phyloP scores from a whole-genome alignment of 92 coral and sea anemone species.

The Muricea muricata region DNA sequence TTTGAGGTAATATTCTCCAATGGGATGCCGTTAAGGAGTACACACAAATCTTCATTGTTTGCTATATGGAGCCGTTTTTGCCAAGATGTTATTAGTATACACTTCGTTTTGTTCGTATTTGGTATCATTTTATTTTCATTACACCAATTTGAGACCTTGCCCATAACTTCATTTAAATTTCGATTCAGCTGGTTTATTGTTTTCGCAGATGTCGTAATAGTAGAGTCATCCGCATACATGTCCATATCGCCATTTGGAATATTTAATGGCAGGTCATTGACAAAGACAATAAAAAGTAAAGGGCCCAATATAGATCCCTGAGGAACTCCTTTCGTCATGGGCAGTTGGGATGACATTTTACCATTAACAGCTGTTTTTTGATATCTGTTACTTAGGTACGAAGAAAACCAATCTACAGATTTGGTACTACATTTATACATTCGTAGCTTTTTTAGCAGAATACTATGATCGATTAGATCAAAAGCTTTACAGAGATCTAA shows the following conservation, averaged over 20 bases:
- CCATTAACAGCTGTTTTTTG: constrained; percentile 28
- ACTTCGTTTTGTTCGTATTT: constrained; percentile 33
- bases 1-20: constrained; percentile 28
- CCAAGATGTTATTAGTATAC: constrained; percentile 43
- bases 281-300: constrained; percentile 30
- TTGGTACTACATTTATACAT: constrained; percentile 15
- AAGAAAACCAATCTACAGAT: constrained; percentile 7
- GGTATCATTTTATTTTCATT: constrained; percentile 28
- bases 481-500: constrained; percentile 41
- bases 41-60: constrained; percentile 28
- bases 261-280: constrained; percentile 33
- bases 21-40: constrained; percentile 14
- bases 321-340: constrained; percentile 35
- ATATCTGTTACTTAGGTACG: constrained; percentile 34
- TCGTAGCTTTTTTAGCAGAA: constrained; percentile 29
- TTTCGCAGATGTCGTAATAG: constrained; percentile 44
- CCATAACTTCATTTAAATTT: constrained; percentile 17
- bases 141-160: constrained; percentile 36
- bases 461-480: constrained; percentile 31
- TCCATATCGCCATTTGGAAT: constrained; percentile 3
- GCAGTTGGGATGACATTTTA: constrained; percentile 30
- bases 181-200: constrained; percentile 19
- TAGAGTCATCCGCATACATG: constrained; percentile 36
- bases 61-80: constrained; percentile 44
- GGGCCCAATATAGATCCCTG: constrained; percentile 47